Evolutionary conservation across 37 sponge, comb jelly and placozoan genomes (phyloP).

Genomic region (Cliona cf. orientalis): DNA sequence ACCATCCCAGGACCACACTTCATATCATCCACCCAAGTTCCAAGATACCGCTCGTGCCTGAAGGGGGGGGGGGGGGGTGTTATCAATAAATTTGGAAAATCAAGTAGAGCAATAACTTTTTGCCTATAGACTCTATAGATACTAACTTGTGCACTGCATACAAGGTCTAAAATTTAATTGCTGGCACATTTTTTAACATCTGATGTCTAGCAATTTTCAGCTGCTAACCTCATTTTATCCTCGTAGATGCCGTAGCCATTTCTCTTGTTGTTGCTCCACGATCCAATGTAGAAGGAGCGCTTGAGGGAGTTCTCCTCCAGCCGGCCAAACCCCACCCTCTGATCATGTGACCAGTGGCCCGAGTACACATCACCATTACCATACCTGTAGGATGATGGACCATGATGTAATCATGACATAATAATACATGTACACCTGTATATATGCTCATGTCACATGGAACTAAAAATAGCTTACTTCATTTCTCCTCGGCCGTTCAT

Average conservation of each 20-base stretch:
- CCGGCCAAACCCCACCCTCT: constrained; percentile 68
- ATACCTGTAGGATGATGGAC: constrained; percentile 45
- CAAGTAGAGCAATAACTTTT: not conserved
- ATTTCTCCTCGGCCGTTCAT: constrained; percentile 83
- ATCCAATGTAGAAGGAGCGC: constrained; percentile 70
- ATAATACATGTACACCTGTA: not conserved
- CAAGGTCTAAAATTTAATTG: too few relatives aligned
- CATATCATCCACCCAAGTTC: constrained; percentile 74
- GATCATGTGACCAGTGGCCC: constrained; percentile 64
- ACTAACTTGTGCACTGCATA: too few relatives aligned
- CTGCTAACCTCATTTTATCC: constrained; percentile 66
- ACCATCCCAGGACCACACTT: constrained; percentile 67
- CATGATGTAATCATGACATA: not conserved
- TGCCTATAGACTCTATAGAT: too few relatives aligned
- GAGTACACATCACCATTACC: constrained; percentile 73
- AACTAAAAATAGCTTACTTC: constrained; percentile 66
- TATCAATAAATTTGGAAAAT: not conserved
- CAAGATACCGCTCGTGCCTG: constrained; percentile 79
- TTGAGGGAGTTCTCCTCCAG: constrained; percentile 59
- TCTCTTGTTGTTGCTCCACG: constrained; percentile 69
- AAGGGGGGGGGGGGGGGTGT: not conserved
- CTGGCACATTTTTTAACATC: too few relatives aligned
- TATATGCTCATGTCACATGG: not conserved
- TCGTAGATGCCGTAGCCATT: constrained; percentile 83
- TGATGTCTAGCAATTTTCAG: too few relatives aligned